Conservation (phyloP, 2,113 vertebrate species). For the Mus musculus region GRCm39 chr6:41622001-41622500, state of each 20-base stretch:
- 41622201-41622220: too few species aligned
- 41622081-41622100: neutral
- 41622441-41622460: neutral
- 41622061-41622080: neutral
- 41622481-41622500: neutral
- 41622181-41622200: neutral
- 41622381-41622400: rapidly evolving
- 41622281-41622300: rapidly evolving
- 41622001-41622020: neutral
- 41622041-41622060: neutral
- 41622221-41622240: neutral
- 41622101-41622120: neutral
- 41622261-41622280: neutral
- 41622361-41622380: rapidly evolving
- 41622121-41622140: neutral
- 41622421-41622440: neutral
- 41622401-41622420: neutral
- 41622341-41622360: too few species aligned
- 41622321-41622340: too few species aligned
- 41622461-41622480: rapidly evolving
- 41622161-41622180: neutral
- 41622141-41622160: neutral
- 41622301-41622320: too few species aligned
- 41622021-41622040: neutral
- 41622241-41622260: neutral